Evolutionary conservation across 2,113 vertebrate species (phyloP).

Genomic region (Nipponia nippon): DNA sequence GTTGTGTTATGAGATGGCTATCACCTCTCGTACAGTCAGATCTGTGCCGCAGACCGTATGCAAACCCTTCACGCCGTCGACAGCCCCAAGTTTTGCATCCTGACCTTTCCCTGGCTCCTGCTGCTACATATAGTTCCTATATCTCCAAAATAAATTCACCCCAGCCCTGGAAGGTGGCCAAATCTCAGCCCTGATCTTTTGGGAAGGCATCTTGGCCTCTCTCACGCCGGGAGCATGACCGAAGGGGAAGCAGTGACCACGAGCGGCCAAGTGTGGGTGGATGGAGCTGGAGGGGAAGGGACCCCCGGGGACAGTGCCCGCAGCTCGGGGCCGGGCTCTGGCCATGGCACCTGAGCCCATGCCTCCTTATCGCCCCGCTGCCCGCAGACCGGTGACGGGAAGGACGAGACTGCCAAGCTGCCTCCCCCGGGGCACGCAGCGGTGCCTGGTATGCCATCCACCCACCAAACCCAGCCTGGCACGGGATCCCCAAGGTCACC

Average conservation of each 20-base stretch:
- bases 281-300: not conserved
- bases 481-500: not conserved
- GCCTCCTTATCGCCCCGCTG: not conserved
- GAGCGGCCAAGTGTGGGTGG: not conserved
- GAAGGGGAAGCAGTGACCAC: accelerated
- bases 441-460: not conserved
- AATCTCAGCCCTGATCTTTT: not conserved
- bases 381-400: not conserved
- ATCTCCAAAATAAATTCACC: constrained; percentile 6
- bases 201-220: not conserved
- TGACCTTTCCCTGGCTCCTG: not conserved
- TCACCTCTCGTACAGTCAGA: not conserved
- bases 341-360: not conserved
- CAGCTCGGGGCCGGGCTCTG: not conserved
- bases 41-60: accelerated
- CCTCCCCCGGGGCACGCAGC: not conserved
- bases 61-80: not conserved
- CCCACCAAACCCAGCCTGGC: not conserved
- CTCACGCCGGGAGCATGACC: not conserved
- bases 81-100: not conserved
- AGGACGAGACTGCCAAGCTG: not conserved
- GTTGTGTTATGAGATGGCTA: not conserved
- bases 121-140: constrained; percentile 1
- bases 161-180: not conserved
- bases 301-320: accelerated